Percentiles rank a stretch among this genome's conserved stretches.
Evolutionary conservation across 2,888 invertebrate species (phyloP).

Genomic region (Diloba caeruleocephala): DNA sequence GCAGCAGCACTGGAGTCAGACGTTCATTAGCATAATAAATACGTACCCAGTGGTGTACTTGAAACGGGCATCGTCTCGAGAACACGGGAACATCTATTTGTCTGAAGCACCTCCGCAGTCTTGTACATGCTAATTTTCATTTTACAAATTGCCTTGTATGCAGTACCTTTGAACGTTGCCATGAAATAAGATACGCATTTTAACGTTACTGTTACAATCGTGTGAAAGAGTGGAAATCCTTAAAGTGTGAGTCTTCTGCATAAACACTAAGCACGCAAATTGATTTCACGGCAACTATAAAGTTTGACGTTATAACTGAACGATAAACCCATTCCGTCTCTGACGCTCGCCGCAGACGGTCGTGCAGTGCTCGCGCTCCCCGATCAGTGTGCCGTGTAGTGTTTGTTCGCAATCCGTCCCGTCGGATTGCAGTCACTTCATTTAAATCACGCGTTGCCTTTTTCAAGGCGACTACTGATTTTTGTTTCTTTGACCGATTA

Average conservation of each 20-base stretch:
- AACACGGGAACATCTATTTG: conserved; percentile 67
- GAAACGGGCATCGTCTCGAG: conserved; percentile 64
- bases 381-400: no score
- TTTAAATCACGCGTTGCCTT: no score
- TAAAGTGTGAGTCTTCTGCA: conserved; percentile 12
- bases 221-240: conserved; percentile 23
- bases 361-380: no score
- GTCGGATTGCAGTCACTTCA: no score
- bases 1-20: conserved; percentile 62
- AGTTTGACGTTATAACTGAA: conserved; percentile 1
- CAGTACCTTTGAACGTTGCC: conserved; percentile 36
- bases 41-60: conserved; percentile 52
- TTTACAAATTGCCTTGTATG: conserved; percentile 64
- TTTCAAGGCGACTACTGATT: no score
- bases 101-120: conserved; percentile 67
- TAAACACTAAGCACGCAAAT: conserved; percentile 8
- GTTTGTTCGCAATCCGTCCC: no score
- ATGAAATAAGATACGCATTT: conserved; percentile 37
- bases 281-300: conserved; percentile 6
- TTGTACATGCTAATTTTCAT: conserved; percentile 77
- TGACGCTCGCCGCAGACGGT: no score
- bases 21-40: conserved; percentile 83
- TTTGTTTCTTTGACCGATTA: no score
- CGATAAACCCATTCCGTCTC: neutral
- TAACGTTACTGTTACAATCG: conserved; percentile 20